These are phyloP conservation scores for Cyaniris semiargus DNA, from an alignment of 2,888 invertebrate species.

Conservation along the genomic window DNA sequence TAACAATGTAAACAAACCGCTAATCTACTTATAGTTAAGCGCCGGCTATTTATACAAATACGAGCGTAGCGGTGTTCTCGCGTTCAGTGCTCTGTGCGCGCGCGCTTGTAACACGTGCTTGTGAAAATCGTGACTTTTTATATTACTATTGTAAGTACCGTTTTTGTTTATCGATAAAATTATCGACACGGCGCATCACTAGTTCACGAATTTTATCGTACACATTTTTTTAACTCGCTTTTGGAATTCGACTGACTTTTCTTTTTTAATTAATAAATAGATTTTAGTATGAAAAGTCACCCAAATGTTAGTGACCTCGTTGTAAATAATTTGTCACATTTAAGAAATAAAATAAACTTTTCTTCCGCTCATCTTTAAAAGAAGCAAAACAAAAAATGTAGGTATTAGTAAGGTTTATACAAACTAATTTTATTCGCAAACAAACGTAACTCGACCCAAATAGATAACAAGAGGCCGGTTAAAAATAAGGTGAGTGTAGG, in stretches of 20 bases:
- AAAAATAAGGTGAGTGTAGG: not conserved
- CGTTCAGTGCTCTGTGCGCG: constrained; percentile 36
- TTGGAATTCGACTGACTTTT: not conserved
- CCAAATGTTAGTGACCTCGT: not conserved
- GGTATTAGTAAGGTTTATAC: not conserved
- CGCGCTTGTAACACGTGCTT: constrained; percentile 11
- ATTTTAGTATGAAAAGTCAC: not conserved
- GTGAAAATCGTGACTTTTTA: not conserved
- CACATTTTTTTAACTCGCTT: not conserved
- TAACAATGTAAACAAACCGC: constrained; percentile 27
- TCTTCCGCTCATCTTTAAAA: too few relatives aligned
- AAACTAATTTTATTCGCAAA: constrained; percentile 4
- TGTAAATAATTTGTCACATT: not conserved
- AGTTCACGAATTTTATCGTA: not conserved
- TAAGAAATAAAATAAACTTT: not conserved
- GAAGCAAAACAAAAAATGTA: too few relatives aligned
- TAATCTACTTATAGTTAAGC: constrained; percentile 40
- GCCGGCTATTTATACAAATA: constrained; percentile 44
- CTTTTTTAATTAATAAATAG: not conserved
- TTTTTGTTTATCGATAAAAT: not conserved
- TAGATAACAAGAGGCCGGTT: constrained; percentile 10
- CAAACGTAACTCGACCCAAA: constrained; percentile 4
- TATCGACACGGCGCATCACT: not conserved
- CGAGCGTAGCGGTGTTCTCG: constrained; percentile 33
- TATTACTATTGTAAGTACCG: constrained; percentile 9